Conservation (phyloP, 2,888 invertebrate genomes). For the Malacosoma neustria region DNA sequence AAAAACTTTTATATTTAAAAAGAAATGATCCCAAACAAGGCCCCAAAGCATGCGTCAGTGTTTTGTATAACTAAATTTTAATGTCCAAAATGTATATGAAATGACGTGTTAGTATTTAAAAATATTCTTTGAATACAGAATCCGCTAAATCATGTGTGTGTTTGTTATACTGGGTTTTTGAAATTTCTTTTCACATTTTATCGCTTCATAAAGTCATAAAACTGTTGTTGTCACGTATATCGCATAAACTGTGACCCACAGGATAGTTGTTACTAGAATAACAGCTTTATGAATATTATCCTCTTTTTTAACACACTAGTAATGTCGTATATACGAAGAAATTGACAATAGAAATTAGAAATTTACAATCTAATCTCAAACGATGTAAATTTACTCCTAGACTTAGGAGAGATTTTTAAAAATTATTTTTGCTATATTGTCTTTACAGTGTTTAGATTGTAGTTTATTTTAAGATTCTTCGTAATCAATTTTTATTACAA, state of each 20-base stretch:
- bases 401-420: too few species aligned
- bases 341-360: neutral
- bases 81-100: neutral
- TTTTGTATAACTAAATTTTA: neutral
- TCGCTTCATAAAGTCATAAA: constrained; percentile 25
- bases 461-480: too few species aligned
- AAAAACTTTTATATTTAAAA: too few species aligned
- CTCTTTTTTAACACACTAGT: neutral
- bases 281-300: neutral
- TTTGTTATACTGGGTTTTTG: constrained; percentile 1
- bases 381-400: neutral
- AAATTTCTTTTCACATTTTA: constrained; percentile 25
- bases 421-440: too few species aligned
- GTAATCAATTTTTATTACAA: too few species aligned
- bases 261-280: constrained; percentile 11
- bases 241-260: constrained; percentile 32
- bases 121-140: neutral
- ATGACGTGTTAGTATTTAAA: neutral
- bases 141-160: neutral
- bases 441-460: too few species aligned
- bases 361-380: neutral
- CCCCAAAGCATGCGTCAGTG: neutral
- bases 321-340: too few species aligned
- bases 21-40: neutral
- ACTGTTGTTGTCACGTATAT: constrained; percentile 37